phyloP scores from a whole-genome alignment of 2,797 vertebrate genomes.

The Ciconia nigra region DNA sequence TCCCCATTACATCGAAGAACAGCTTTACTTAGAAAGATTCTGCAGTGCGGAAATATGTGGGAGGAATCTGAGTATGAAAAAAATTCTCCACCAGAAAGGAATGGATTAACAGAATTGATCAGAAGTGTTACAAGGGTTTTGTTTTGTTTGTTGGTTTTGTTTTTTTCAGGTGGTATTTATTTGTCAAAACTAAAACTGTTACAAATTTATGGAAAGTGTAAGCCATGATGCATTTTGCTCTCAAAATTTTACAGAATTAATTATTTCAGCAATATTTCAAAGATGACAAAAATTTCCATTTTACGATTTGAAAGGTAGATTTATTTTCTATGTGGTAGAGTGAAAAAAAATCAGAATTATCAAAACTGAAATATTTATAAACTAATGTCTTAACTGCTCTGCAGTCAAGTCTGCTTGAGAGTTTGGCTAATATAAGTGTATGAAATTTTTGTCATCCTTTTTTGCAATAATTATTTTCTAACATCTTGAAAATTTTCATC shows the following conservation, averaged over 20 bases:
- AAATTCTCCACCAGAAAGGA: not conserved
- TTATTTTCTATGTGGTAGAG: not conserved
- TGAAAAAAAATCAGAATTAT: not conserved
- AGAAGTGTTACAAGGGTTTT: not conserved
- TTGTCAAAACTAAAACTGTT: not conserved
- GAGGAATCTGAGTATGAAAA: not conserved
- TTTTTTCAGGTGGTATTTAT: not conserved
- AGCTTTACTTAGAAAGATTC: not conserved
- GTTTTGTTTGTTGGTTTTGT: not conserved
- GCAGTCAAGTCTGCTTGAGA: not conserved
- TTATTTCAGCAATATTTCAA: not conserved
- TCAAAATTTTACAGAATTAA: not conserved
- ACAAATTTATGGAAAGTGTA: not conserved
- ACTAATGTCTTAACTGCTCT: not conserved
- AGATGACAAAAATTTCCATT: not conserved
- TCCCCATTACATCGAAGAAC: not conserved
- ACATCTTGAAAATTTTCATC: not conserved
- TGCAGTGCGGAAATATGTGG: not conserved
- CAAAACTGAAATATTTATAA: not conserved
- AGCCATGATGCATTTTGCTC: rapidly evolving
- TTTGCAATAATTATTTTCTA: not conserved
- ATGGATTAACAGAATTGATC: not conserved
- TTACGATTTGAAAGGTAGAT: not conserved
- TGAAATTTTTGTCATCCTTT: not conserved
- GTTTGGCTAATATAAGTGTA: not conserved